Conservation (phyloP, 2,113 vertebrate species). For the Neolamprologus kungweensis region DNA sequence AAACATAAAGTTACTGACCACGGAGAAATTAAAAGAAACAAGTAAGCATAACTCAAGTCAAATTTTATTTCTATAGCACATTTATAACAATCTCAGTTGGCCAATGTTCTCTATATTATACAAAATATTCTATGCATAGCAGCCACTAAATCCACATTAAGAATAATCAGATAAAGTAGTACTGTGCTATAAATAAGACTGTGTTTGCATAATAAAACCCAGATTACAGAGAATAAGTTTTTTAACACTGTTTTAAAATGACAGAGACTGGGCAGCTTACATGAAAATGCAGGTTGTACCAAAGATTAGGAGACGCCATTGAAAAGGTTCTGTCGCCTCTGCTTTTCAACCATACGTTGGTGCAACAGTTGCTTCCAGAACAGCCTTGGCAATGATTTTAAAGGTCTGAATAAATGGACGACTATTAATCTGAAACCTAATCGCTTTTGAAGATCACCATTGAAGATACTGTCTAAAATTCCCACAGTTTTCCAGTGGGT, state of each 20-base stretch:
- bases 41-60: neutral
- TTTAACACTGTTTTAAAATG: neutral
- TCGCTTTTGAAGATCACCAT: neutral
- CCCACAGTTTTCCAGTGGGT: neutral
- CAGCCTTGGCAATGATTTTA: neutral
- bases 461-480: neutral
- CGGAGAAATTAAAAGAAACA: neutral
- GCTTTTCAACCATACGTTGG: neutral
- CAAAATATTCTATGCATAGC: neutral
- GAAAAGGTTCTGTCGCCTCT: accelerated
- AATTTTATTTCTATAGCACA: neutral
- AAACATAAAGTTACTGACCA: neutral
- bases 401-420: neutral
- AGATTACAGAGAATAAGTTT: neutral
- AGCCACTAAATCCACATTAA: neutral
- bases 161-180: neutral
- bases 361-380: neutral
- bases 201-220: neutral
- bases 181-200: neutral
- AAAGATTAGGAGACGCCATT: neutral
- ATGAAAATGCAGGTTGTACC: neutral
- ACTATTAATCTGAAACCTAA: neutral
- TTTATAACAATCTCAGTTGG: neutral
- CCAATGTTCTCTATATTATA: neutral
- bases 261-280: neutral